Evolutionary conservation across 2,113 vertebrate species (phyloP), one percentile per base, ranked within the genome.

Genomic region (Coturnix japonica): DNA sequence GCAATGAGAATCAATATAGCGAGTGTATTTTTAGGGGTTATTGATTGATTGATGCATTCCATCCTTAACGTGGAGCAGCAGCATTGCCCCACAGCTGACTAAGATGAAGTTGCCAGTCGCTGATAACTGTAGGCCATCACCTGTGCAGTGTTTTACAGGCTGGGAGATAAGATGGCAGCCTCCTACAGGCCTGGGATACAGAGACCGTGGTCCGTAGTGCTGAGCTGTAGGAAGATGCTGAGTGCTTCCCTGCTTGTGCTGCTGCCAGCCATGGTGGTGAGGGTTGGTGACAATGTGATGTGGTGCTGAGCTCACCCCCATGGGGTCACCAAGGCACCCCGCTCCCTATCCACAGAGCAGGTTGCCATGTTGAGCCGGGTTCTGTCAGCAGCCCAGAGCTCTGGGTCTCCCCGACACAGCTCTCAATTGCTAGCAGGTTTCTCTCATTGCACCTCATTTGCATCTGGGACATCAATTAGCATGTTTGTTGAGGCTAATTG

Each of bases 401-500:
- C 57, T 26, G 82, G 95, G 95, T 91, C 87, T 94, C 94, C 85
- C 96, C 7, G 77, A 91, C 96, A 39, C 47, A 35, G 88, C 92
- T 89, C 97, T 95, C 96, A 37, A 54, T 97, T 74, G 96, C 96
- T 95, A 96, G 97, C 98, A 97, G 97, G 97, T 97, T 97, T 97
- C 97, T 97, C 98, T 97, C 97, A 97, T 97, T 97, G 97, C 97
- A 97, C 96, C 97, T 98, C 98, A 98, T 99, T 98, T 98, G 98
- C 98, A 98, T 98, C 98, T 97, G 97, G 92, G 96, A 97, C 98
- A 97, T 99, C 98, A 99, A 98, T 99, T 99, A 99, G 98, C 97
- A 96, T 99, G 99, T 99, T 99, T 99, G 98, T 98, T 97, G 98
- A 99, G 98, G 98, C 98, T 99, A 99, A 99, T 99, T 98, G 98